A percentile compares a stretch with the other conserved stretches of the same genome.
Conservation (phyloP, 37 sponge, comb jelly and placozoan genomes). For the Ephydatia muelleri region DNA sequence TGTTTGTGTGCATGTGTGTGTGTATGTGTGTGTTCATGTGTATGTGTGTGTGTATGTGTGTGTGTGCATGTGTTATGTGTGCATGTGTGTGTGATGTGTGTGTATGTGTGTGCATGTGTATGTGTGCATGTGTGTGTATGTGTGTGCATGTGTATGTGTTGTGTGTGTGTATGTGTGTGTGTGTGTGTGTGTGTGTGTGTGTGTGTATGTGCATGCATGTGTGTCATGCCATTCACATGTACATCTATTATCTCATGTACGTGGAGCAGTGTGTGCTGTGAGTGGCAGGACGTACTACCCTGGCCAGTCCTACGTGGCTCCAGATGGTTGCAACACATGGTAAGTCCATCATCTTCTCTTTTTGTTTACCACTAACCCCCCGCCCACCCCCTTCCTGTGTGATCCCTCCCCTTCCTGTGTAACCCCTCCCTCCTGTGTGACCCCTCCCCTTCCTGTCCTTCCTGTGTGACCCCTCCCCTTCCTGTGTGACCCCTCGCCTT, state of each 20-base stretch:
- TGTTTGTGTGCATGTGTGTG: no score
- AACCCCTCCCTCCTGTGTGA: no score
- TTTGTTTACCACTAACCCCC: neutral
- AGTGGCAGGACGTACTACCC: constrained; percentile 9
- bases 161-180: neutral
- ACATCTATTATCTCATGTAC: neutral
- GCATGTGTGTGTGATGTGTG: neutral
- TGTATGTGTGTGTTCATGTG: no score
- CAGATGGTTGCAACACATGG: constrained; percentile 51
- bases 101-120: neutral
- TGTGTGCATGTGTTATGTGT: no score
- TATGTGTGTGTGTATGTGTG: no score
- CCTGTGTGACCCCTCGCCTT: no score
- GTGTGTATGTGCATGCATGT: no score
- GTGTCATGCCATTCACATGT: neutral
- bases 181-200: neutral
- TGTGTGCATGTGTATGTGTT: neutral
- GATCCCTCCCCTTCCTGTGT: no score
- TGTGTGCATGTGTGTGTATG: neutral
- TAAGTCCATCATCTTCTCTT: neutral
- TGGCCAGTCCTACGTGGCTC: constrained; percentile 24
- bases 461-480: no score
- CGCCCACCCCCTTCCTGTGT: neutral
- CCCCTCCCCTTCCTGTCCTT: no score
- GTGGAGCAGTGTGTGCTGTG: constrained; percentile 40